These are phyloP conservation scores for Mamestra configurata DNA, from an alignment of 1,140 invertebrate genomes.

Conservation along the genomic window DNA sequence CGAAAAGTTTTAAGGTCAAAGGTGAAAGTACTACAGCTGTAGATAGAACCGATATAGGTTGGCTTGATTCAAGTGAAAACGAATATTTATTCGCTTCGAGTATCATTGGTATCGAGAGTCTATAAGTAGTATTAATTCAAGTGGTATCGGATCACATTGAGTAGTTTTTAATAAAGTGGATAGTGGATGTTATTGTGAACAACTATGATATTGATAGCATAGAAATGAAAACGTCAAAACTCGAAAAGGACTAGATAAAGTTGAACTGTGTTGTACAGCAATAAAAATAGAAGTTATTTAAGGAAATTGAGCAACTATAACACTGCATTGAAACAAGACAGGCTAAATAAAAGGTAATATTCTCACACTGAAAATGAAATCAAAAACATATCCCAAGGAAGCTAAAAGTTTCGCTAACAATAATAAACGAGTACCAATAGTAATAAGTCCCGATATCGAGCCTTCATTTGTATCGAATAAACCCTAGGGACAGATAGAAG, in stretches of 20 bases:
- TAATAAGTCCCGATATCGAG: constrained; percentile 19
- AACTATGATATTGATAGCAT: too few species aligned
- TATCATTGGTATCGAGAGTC: not conserved
- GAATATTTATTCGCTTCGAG: not conserved
- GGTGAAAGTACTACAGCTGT: not conserved
- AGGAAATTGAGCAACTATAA: too few species aligned
- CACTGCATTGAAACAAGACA: too few species aligned
- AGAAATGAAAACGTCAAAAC: too few species aligned
- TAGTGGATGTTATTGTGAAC: too few species aligned
- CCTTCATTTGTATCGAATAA: constrained; percentile 18
- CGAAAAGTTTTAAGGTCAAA: not conserved
- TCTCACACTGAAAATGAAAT: not conserved
- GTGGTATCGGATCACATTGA: not conserved
- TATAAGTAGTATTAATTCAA: not conserved
- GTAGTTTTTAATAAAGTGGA: too few species aligned
- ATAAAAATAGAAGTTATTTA: too few species aligned
- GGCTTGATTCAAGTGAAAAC: not conserved
- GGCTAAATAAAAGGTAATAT: too few species aligned
- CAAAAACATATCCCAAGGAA: not conserved
- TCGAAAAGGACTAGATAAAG: too few species aligned
- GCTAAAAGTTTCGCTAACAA: not conserved
- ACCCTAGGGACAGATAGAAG: constrained; percentile 13
- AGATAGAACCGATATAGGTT: too few species aligned
- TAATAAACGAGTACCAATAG: not conserved
- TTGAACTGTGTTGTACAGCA: too few species aligned